Evolutionary conservation across 2,113 vertebrate genomes (phyloP).

Genomic region (Promerops cafer): DNA sequence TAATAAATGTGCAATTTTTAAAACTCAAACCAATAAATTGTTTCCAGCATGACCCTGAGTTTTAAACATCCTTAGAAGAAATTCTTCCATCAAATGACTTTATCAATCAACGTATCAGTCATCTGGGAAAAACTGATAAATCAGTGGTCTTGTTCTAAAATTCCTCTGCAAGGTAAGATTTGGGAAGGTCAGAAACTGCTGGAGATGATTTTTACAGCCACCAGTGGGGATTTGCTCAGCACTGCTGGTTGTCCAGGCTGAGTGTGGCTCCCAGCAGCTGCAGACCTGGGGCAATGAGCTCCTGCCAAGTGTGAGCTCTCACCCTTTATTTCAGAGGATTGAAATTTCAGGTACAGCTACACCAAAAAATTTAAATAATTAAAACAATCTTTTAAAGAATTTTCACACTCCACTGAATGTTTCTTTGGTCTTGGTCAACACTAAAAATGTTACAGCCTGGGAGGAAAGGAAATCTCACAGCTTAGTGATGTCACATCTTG

Average conservation of each 20-base stretch:
- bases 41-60: background rate
- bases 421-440: background rate
- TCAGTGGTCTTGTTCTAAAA: background rate
- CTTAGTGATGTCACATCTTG: background rate
- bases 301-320: background rate
- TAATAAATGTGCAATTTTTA: background rate
- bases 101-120: background rate
- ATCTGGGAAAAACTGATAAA: background rate
- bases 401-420: rapidly evolving
- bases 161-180: background rate
- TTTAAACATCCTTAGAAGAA: background rate
- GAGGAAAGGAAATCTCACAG: background rate
- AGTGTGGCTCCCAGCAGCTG: background rate
- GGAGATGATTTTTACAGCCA: background rate
- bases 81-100: background rate
- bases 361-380: background rate
- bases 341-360: background rate
- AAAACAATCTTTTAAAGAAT: background rate
- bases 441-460: background rate
- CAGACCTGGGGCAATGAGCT: background rate
- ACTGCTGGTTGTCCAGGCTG: background rate
- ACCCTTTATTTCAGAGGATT: background rate
- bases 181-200: background rate
- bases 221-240: background rate
- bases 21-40: background rate